These are phyloP conservation scores for Cosmopolites sordidus DNA, from an alignment of 2,888 invertebrate genomes.

Conservation along the genomic window DNA sequence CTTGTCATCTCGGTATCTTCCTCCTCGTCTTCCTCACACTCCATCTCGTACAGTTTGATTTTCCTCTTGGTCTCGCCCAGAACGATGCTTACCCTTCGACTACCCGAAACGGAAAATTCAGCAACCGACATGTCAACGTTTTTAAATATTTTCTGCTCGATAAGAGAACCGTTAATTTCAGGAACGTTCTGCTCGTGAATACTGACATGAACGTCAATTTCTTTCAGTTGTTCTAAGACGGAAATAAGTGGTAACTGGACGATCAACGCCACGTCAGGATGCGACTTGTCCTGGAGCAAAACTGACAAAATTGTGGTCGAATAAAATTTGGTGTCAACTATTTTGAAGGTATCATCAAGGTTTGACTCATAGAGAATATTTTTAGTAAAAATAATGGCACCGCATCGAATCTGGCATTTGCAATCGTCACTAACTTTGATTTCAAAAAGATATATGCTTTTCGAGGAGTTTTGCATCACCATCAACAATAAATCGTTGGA, in stretches of 20 bases:
- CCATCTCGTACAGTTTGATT: slow-evolving; percentile 86
- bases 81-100: slow-evolving; percentile 78
- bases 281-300: slow-evolving; percentile 55
- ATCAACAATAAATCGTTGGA: slow-evolving; percentile 52
- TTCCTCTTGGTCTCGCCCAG: slow-evolving; percentile 74
- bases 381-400: slow-evolving; percentile 53
- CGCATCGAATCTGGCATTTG: slow-evolving; percentile 46
- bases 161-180: slow-evolving; percentile 54
- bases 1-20: slow-evolving; percentile 59
- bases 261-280: slow-evolving; percentile 37
- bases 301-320: slow-evolving; percentile 68
- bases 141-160: slow-evolving; percentile 52
- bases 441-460: slow-evolving; percentile 53
- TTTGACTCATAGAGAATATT: background rate
- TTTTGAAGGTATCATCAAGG: slow-evolving; percentile 32
- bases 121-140: slow-evolving; percentile 63
- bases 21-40: slow-evolving; percentile 87
- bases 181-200: slow-evolving; percentile 44
- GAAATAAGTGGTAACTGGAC: slow-evolving; percentile 36
- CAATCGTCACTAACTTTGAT: slow-evolving; percentile 45
- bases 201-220: slow-evolving; percentile 30
- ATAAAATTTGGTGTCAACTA: slow-evolving; percentile 74
- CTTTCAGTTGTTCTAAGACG: slow-evolving; percentile 41
- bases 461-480: slow-evolving; percentile 51
- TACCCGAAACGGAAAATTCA: slow-evolving; percentile 79